A percentile compares a stretch with the other conserved stretches of the same genome.
phyloP scores from a whole-genome alignment of 2,797 vertebrate genomes.

The Brachymystax lenok region DNA sequence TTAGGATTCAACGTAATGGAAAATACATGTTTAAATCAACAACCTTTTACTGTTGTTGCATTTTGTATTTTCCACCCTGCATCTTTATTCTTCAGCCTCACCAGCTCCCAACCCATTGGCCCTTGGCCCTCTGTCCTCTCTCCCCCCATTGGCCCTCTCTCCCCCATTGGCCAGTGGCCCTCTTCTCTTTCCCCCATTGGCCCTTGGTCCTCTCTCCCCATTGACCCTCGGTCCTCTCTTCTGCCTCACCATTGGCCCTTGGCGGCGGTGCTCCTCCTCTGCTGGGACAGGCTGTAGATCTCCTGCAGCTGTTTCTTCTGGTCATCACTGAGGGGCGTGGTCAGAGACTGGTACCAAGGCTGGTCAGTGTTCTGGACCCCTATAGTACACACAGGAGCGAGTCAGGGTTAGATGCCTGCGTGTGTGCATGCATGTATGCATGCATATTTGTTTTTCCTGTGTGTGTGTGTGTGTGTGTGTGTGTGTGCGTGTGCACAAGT shows the following conservation, averaged over 20 bases:
- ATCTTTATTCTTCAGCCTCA: neutral
- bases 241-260: conserved; percentile 75
- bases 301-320: conserved; percentile 96
- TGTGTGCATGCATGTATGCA: neutral
- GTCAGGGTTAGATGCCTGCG: neutral
- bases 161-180: too few species aligned
- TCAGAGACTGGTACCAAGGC: conserved; percentile 89
- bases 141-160: neutral
- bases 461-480: conserved; percentile 8
- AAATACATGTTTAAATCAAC: too few species aligned
- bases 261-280: conserved; percentile 79
- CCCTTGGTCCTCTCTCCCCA: too few species aligned
- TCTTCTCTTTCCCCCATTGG: too few species aligned
- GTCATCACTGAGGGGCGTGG: conserved; percentile 84
- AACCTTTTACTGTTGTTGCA: neutral
- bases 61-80: neutral
- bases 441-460: neutral
- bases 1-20: neutral
- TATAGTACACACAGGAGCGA: conserved; percentile 74
- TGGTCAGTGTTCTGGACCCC: conserved; percentile 87
- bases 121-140: neutral
- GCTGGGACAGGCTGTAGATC: conserved; percentile 91
- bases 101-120: neutral
- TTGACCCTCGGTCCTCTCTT: too few species aligned
- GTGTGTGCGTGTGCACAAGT: neutral